Conservation (phyloP, 2,888 invertebrate species). For the Lepetodrilus schrolli region DNA sequence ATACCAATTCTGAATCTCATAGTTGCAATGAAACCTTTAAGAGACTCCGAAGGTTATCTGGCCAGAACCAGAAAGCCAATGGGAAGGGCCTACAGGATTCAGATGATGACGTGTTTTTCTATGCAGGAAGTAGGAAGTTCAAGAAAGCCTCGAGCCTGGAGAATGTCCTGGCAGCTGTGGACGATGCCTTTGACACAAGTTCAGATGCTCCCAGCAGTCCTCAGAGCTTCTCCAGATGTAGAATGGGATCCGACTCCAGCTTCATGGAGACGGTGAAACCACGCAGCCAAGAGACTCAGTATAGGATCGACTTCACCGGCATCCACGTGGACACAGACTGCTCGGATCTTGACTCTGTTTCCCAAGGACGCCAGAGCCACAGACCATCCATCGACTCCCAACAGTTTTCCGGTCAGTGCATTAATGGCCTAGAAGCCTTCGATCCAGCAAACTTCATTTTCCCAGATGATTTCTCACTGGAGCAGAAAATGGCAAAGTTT, state of each 20-base stretch:
- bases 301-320: conserved; percentile 64
- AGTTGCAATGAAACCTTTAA: conserved; percentile 11
- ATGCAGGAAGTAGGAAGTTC: not conserved
- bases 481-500: conserved; percentile 34
- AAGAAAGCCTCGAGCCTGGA: conserved; percentile 4
- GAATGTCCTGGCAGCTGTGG: not conserved
- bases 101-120: conserved; percentile 22
- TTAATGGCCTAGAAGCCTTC: not conserved
- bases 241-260: conserved; percentile 30
- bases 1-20: not conserved
- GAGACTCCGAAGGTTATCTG: not conserved
- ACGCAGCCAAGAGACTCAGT: conserved; percentile 46
- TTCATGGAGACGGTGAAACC: conserved; percentile 39
- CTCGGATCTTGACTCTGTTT: conserved; percentile 8
- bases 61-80: not conserved
- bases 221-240: not conserved
- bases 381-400: not conserved
- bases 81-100: not conserved
- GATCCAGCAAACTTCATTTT: conserved; percentile 32
- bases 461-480: conserved; percentile 31
- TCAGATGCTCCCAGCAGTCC: conserved; percentile 12
- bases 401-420: not conserved
- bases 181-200: too few relatives aligned
- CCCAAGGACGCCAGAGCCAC: not conserved
- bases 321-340: conserved; percentile 60